Percentiles rank a stretch among this genome's conserved stretches.
Evolutionary conservation across 1,140 invertebrate genomes (phyloP).

Genomic region (Rhynchophorus ferrugineus): DNA sequence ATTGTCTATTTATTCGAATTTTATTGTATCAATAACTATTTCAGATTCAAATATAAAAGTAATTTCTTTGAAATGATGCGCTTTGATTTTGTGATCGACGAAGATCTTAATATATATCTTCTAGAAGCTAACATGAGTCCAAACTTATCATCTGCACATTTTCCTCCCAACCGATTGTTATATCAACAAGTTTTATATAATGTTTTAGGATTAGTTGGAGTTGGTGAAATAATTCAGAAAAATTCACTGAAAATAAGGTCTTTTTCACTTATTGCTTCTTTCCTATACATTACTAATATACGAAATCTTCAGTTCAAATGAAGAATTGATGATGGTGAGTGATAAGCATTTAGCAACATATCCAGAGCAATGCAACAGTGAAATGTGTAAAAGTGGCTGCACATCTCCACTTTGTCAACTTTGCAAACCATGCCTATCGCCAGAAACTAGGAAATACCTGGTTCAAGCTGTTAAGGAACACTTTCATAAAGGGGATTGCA

Average conservation of each 20-base stretch:
- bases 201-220: slow-evolving; percentile 72
- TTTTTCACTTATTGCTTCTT: no score
- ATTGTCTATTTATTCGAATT: not conserved
- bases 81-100: slow-evolving; percentile 89
- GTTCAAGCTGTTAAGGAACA: slow-evolving; percentile 70
- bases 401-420: slow-evolving; percentile 61
- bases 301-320: slow-evolving; percentile 30
- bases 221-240: slow-evolving; percentile 48
- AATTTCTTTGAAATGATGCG: slow-evolving; percentile 94
- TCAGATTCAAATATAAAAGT: slow-evolving; percentile 44
- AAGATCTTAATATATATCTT: slow-evolving; percentile 77
- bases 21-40: slow-evolving; percentile 7
- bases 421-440: slow-evolving; percentile 69
- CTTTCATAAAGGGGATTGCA: slow-evolving; percentile 66
- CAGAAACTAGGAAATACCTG: slow-evolving; percentile 51
- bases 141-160: slow-evolving; percentile 91
- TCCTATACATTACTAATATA: no score
- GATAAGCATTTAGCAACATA: slow-evolving; percentile 74
- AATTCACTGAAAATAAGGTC: slow-evolving; percentile 25
- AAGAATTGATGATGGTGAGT: slow-evolving; percentile 61
- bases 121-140: slow-evolving; percentile 99
- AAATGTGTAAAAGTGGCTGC: slow-evolving; percentile 56
- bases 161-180: slow-evolving; percentile 74
- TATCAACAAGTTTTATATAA: slow-evolving; percentile 93
- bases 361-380: slow-evolving; percentile 58